Evolutionary conservation across 2,797 vertebrate genomes (phyloP).

Genomic region (Caiman crocodilus): DNA sequence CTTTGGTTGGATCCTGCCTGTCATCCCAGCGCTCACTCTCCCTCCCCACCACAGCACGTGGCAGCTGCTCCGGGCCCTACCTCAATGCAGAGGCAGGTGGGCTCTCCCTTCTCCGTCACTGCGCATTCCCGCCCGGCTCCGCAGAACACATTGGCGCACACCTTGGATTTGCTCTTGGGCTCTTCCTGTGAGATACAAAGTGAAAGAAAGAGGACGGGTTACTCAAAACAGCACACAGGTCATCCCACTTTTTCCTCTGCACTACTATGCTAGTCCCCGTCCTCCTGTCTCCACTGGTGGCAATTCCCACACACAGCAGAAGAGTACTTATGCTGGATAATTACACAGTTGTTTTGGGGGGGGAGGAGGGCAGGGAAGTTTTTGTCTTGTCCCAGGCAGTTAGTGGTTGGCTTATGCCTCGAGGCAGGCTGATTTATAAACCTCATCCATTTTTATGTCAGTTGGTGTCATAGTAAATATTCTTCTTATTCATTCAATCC

Average conservation of each 20-base stretch:
- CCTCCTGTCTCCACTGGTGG: constrained; percentile 21
- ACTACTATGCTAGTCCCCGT: neutral
- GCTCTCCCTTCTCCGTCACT: constrained; percentile 95
- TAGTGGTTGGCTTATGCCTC: constrained; percentile 26
- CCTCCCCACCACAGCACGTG: neutral
- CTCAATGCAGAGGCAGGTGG: constrained; percentile 98
- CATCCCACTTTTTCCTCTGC: neutral
- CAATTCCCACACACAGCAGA: constrained; percentile 13
- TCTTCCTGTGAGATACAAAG: constrained; percentile 84
- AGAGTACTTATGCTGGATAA: neutral
- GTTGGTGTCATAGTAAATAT: constrained; percentile 3
- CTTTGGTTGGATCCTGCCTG: neutral
- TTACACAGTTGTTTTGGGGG: neutral
- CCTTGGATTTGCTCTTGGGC: constrained; percentile 94
- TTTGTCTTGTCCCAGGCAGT: constrained; percentile 4
- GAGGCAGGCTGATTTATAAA: neutral
- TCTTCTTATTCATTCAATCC: neutral
- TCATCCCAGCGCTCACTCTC: too few relatives aligned
- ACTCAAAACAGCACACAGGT: neutral
- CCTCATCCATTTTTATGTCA: constrained; percentile 9
- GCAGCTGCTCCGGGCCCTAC: constrained; percentile 73
- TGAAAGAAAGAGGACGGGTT: constrained; percentile 36
- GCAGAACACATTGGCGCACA: constrained; percentile 99
- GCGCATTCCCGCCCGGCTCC: constrained; percentile 96
- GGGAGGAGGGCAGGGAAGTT: neutral